Evolutionary conservation across 2,113 vertebrate genomes (phyloP), one percentile per base, ranked within the genome.

Genomic region (Typhlomys cinereus): DNA sequence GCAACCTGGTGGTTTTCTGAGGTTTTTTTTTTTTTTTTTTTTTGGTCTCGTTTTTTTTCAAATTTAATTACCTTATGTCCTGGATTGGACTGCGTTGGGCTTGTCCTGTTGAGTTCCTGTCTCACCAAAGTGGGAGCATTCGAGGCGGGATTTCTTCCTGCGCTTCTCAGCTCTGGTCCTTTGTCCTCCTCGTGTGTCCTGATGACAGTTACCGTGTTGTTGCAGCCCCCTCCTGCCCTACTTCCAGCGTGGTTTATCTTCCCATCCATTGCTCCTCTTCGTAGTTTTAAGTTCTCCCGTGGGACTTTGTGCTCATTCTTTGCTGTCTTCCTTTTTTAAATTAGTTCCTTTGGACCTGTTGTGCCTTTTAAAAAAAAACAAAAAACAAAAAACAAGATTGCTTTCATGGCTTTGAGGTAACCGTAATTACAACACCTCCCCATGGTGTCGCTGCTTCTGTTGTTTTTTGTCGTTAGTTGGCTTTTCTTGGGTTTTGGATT

Each of bases 21-120:
- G 73, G 20, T 14, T 80, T 48, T 31, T 75, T 46, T 96, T 36
- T 80, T 87, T 91, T 17, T 80, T 34, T 80, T 90, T n/a, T n/a
- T n/a, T n/a, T 78, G 34, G 36, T 25, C 76, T 86, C 74, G 75
- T 39, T 85, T 93, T 89, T 52, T 90, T 71, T n/a, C n/a, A 88
- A 84, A 52, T 91, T 86, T 48, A 89, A 69, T 82, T 86, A 67
- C 80, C 4, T 76, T 91, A 36, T 79, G 36, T 86, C 48, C 91
- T 76, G n/a, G 27, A 82, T 1, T 92, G 44, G 52, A 50, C 90
- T 94, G 70, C 52, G 54, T 92, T 59, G 44, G 7, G 2, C 48
- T 79, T 93, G 92, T 57, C 88, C 27, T 81, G 25, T 88, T 71
- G 69, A 46, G 44, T 88, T 78, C 90, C 44, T 90, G 62, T 84